phyloP scores from a whole-genome alignment of 2,797 vertebrate genomes.

The Phataginus tetradactyla region DNA sequence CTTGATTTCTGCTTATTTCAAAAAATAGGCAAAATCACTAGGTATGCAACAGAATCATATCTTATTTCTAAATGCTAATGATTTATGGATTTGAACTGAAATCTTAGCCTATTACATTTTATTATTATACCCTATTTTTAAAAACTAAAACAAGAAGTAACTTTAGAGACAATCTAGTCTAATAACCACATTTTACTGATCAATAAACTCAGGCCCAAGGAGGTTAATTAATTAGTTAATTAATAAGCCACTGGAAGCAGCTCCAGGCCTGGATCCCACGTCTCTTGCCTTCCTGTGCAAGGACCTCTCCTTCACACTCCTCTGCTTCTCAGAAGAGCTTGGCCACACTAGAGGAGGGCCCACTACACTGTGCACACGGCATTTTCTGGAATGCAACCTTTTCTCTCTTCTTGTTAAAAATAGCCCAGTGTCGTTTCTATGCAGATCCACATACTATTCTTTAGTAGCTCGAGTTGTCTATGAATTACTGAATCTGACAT shows the following conservation, averaged over 20 bases:
- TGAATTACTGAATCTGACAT: not conserved
- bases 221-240: not conserved
- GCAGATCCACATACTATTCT: not conserved
- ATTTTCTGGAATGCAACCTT: not conserved
- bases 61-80: not conserved
- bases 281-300: not conserved
- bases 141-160: not conserved
- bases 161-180: not conserved
- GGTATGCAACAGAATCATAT: not conserved
- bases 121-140: not conserved
- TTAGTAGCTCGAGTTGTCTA: not conserved
- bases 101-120: not conserved
- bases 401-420: not conserved
- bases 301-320: not conserved
- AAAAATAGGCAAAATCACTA: not conserved
- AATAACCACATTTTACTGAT: not conserved
- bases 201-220: not conserved
- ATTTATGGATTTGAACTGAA: not conserved
- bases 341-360: not conserved
- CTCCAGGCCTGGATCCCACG: not conserved
- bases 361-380: not conserved
- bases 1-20: not conserved
- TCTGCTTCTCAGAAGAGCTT: not conserved
- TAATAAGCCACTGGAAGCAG: not conserved
- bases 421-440: not conserved